A percentile compares a stretch with the other conserved stretches of the same genome.
Conservation (phyloP, 2,113 vertebrate genomes). For the Bagarius yarrelli region DNA sequence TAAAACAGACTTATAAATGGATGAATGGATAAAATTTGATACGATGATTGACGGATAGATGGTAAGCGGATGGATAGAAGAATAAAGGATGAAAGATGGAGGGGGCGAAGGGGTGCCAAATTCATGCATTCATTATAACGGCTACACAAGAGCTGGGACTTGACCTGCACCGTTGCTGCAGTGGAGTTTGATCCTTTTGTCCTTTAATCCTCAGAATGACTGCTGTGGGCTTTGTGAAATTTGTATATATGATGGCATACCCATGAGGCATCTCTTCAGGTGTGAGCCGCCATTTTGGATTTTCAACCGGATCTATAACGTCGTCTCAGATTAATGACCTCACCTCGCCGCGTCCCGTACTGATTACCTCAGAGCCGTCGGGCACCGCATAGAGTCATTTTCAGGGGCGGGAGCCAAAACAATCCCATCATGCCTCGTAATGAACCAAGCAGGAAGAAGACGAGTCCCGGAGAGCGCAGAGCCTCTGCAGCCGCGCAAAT, state of each 20-base stretch:
- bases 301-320: conserved; percentile 43
- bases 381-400: conserved; percentile 39
- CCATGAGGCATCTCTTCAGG: conserved; percentile 2
- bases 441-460: conserved; percentile 31
- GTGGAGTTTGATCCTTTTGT: neutral
- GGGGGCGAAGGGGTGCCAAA: neutral
- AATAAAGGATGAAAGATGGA: neutral
- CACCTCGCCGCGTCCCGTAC: conserved; percentile 33
- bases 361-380: conserved; percentile 44
- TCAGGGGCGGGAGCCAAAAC: conserved; percentile 25
- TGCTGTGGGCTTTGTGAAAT: neutral
- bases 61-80: neutral
- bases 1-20: neutral
- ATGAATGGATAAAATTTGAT: neutral
- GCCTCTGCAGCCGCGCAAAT: neutral
- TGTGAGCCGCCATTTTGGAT: conserved; percentile 31
- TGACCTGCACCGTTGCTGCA: neutral
- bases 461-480: conserved; percentile 20
- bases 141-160: neutral
- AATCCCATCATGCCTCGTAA: conserved; percentile 44
- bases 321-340: conserved; percentile 51
- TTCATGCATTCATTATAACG: neutral
- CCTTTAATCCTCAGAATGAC: neutral
- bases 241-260: conserved; percentile 15
- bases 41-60: neutral